Evolutionary conservation across 1,140 invertebrate genomes (phyloP).

Genomic region (Venustaconcha ellipsiformis): DNA sequence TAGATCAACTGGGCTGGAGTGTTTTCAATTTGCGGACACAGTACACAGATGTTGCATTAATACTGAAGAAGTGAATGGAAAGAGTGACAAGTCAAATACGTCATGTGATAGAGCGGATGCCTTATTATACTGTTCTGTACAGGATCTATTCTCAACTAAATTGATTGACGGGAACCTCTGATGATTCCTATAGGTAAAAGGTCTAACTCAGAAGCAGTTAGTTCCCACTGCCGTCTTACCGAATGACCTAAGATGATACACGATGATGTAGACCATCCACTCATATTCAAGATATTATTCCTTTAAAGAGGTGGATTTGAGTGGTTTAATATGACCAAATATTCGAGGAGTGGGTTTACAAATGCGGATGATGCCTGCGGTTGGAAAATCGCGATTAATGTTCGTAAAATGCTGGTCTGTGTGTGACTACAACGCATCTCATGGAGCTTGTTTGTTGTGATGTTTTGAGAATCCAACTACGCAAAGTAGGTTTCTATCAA

Average conservation of each 20-base stretch:
- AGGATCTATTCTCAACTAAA: no score
- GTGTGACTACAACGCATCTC: slow-evolving; percentile 15
- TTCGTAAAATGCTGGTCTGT: no score
- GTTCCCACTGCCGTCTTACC: not conserved
- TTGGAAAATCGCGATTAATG: slow-evolving; percentile 12
- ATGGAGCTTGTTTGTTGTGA: slow-evolving; percentile 22
- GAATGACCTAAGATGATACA: not conserved
- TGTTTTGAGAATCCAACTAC: slow-evolving; percentile 16
- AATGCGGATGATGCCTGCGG: slow-evolving; percentile 18
- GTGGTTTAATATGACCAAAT: slow-evolving; percentile 5
- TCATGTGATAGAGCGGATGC: no score
- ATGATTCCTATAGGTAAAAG: no score
- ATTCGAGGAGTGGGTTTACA: slow-evolving; percentile 7
- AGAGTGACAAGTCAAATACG: no score
- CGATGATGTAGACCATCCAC: not conserved
- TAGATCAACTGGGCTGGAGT: no score
- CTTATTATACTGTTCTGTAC: no score
- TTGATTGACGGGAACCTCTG: no score
- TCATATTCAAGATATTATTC: not conserved
- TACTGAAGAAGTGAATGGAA: no score
- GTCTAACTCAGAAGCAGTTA: not conserved
- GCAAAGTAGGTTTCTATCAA: slow-evolving; percentile 9
- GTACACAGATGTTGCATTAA: no score
- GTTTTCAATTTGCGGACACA: no score
- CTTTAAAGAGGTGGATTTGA: not conserved